A percentile compares a stretch with the other conserved stretches of the same genome.
Evolutionary conservation across 2,888 invertebrate species (phyloP).

Genomic region (Rosalia funebris): DNA sequence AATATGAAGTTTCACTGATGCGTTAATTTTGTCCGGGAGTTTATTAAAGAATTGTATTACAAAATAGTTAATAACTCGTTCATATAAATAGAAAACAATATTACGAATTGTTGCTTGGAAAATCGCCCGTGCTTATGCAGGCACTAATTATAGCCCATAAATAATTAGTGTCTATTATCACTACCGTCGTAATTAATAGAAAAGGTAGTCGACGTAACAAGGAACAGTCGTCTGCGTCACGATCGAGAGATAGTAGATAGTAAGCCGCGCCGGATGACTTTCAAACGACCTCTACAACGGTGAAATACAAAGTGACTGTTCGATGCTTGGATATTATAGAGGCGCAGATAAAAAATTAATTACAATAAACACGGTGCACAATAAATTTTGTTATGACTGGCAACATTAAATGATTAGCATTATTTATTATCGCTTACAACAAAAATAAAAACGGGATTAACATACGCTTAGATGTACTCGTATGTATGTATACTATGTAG

Average conservation of each 20-base stretch:
- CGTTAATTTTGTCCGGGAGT: too few relatives aligned
- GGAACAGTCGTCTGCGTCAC: neutral
- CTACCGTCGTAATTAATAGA: neutral
- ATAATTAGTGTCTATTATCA: neutral
- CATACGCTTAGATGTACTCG: neutral
- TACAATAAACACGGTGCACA: slow-evolving; percentile 19
- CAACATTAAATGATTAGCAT: slow-evolving; percentile 20
- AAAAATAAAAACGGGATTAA: slow-evolving; percentile 5
- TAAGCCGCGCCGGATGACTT: slow-evolving; percentile 6
- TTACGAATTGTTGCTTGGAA: too few relatives aligned
- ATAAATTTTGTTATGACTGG: slow-evolving; percentile 24
- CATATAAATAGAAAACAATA: too few relatives aligned
- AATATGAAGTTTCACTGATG: too few relatives aligned
- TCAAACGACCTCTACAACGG: slow-evolving; percentile 27
- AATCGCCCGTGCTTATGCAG: neutral
- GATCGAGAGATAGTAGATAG: slow-evolving; percentile 14
- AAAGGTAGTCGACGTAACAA: neutral
- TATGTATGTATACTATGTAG: slow-evolving; percentile 5
- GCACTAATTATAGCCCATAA: neutral
- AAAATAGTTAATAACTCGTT: too few relatives aligned
- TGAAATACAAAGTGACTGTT: slow-evolving; percentile 18
- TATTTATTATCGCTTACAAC: slow-evolving; percentile 5
- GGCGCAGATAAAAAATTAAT: slow-evolving; percentile 18
- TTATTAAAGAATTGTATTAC: too few relatives aligned
- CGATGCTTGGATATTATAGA: slow-evolving; percentile 8